phyloP scores from a whole-genome alignment of 2,113 vertebrate species.

The Proterorhinus semilunaris region DNA sequence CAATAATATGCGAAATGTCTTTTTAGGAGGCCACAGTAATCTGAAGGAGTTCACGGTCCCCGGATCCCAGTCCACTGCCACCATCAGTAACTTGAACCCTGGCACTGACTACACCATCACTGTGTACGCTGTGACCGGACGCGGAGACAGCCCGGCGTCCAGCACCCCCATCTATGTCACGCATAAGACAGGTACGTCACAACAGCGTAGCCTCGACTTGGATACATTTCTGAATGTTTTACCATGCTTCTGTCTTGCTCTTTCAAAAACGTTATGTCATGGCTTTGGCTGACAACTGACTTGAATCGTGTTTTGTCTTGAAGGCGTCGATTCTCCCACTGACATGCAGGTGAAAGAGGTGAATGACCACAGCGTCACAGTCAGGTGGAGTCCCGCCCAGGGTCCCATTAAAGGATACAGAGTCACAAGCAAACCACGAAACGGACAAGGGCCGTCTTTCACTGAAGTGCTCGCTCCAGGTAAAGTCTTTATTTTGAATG shows the following conservation, averaged over 20 bases:
- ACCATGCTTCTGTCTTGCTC: too few relatives aligned
- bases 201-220: neutral
- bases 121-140: constrained; percentile 90
- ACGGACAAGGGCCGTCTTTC: constrained; percentile 82
- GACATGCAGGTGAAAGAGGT: constrained; percentile 87
- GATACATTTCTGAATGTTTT: neutral
- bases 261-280: too few relatives aligned
- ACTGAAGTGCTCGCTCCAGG: constrained; percentile 85
- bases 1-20: neutral
- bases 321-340: constrained; percentile 90
- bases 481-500: constrained; percentile 40
- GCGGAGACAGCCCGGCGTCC: constrained; percentile 95
- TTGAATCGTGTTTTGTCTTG: neutral
- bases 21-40: constrained; percentile 82
- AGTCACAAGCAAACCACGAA: constrained; percentile 86
- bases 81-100: constrained; percentile 84
- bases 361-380: constrained; percentile 88
- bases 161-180: constrained; percentile 90
- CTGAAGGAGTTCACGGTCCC: constrained; percentile 91
- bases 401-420: constrained; percentile 91
- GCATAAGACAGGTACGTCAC: constrained; percentile 84
- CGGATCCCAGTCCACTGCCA: constrained; percentile 84
- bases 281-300: too few relatives aligned
- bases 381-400: constrained; percentile 88
- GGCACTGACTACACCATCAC: constrained; percentile 91